Evolutionary conservation across 2,797 vertebrate genomes (phyloP).

Genomic region (Notolabrus celidotus): DNA sequence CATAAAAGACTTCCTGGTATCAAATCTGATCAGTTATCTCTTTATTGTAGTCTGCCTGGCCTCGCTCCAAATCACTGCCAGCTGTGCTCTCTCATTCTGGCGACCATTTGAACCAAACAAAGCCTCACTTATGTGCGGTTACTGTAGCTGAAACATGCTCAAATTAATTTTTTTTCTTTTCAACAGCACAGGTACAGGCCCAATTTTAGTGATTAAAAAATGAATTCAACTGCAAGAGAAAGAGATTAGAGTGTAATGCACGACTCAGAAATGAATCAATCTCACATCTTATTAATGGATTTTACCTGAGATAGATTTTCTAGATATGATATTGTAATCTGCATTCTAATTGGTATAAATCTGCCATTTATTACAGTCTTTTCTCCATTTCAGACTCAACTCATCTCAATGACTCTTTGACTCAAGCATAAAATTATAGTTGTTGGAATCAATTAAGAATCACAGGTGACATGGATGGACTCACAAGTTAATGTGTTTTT

Average conservation of each 20-base stretch:
- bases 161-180: constrained; percentile 35
- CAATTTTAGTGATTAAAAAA: constrained; percentile 19
- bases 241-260: constrained; percentile 22
- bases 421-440: constrained; percentile 6
- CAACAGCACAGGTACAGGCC: not conserved
- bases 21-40: constrained; percentile 71
- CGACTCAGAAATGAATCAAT: constrained; percentile 6
- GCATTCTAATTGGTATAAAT: constrained; percentile 10
- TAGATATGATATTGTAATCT: not conserved
- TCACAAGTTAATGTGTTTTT: not conserved
- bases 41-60: constrained; percentile 57
- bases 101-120: constrained; percentile 44
- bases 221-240: constrained; percentile 24
- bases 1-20: constrained; percentile 63
- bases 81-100: constrained; percentile 51
- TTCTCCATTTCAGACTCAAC: constrained; percentile 1
- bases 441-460: constrained; percentile 13
- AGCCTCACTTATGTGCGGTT: constrained; percentile 31
- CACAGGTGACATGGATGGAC: not conserved
- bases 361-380: constrained; percentile 14
- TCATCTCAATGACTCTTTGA: too few species aligned
- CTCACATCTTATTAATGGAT: constrained; percentile 19
- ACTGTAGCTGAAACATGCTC: constrained; percentile 14
- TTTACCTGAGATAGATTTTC: constrained; percentile 10
- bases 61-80: constrained; percentile 56